These are phyloP conservation scores for Ploceus nigricollis DNA, from an alignment of 2,113 vertebrate species.

Conservation along the genomic window DNA sequence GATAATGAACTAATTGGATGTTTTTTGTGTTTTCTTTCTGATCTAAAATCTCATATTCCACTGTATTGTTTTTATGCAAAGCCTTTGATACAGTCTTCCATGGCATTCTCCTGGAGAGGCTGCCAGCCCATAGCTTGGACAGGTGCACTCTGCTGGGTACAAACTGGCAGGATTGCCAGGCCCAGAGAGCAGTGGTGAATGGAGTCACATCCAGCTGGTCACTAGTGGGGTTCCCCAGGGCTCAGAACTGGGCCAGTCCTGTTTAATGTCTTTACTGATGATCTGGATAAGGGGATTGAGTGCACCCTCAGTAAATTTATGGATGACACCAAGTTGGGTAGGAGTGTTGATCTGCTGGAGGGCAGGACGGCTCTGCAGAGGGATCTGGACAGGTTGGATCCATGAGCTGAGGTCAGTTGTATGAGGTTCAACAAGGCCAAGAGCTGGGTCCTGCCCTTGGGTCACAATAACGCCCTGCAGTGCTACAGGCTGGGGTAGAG, in stretches of 20 bases:
- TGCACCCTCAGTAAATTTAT: neutral
- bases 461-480: neutral
- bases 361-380: neutral
- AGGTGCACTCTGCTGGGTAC: neutral
- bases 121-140: neutral
- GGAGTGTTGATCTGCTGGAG: neutral
- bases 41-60: neutral
- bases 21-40: neutral
- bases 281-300: neutral
- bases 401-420: accelerated
- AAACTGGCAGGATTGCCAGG: neutral
- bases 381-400: neutral
- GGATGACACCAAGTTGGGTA: neutral
- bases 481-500: neutral
- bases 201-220: neutral
- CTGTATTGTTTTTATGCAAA: neutral
- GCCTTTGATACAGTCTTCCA: neutral
- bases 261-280: neutral
- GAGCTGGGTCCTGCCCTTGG: accelerated
- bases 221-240: neutral
- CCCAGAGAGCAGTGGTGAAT: neutral
- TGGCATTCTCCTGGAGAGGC: neutral
- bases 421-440: neutral
- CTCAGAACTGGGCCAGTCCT: neutral
- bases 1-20: neutral